A percentile compares a stretch with the other conserved stretches of the same genome.
Conservation (phyloP, 2,888 invertebrate species). For the Bombyx huttoni region DNA sequence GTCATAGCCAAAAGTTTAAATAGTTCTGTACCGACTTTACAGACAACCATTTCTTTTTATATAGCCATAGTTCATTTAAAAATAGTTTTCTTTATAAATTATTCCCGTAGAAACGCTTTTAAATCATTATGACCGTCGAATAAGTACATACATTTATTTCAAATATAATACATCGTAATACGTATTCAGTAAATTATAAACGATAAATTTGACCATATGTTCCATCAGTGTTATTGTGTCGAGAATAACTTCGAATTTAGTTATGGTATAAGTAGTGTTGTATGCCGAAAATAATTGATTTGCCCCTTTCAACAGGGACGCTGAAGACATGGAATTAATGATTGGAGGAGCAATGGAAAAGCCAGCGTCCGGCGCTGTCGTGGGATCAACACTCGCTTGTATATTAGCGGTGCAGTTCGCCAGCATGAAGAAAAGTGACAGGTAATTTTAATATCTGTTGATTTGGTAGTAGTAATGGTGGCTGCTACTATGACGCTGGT, state of each 20-base stretch:
- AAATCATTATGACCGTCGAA: too few species aligned
- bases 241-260: not conserved
- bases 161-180: not conserved
- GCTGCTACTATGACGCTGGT: too few species aligned
- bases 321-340: conserved; percentile 88
- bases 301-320: conserved; percentile 45
- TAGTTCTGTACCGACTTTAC: too few species aligned
- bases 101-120: too few species aligned
- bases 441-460: conserved; percentile 23
- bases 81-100: too few species aligned
- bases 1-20: too few species aligned
- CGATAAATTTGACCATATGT: not conserved
- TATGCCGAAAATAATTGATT: not conserved
- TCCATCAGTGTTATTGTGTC: not conserved
- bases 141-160: not conserved
- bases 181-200: too few species aligned
- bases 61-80: too few species aligned
- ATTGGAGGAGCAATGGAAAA: conserved; percentile 87
- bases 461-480: too few species aligned
- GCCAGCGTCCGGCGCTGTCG: conserved; percentile 82
- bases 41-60: too few species aligned
- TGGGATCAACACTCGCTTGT: conserved; percentile 93
- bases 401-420: conserved; percentile 87
- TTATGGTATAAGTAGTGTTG: too few species aligned
- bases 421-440: conserved; percentile 86